Base-by-base conservation (phyloP, 2,888 invertebrate genomes). In the Beris morrisii region DNA sequence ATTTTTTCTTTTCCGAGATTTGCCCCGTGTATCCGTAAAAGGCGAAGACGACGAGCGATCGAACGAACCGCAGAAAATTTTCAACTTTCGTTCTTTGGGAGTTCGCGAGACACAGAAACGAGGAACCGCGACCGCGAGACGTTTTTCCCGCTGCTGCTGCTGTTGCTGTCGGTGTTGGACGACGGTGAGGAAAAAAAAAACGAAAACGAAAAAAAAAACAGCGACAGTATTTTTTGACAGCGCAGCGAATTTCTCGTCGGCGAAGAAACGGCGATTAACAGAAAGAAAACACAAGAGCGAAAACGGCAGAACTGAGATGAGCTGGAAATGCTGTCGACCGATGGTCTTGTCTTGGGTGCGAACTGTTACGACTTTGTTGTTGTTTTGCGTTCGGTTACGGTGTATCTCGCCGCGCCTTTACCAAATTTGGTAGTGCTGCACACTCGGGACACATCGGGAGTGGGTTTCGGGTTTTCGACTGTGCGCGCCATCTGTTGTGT, bases 11-110 rank as follows among this genome's bases (percentile, higher is more conserved):
- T 22, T 43, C 43, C 30, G 58, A 28, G 43, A 61, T 38, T 38
- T 31, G 50, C 48, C 61, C 50, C 61, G 61, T 48, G 48, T 57
- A 59, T 61, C 61, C 61, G 61, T 61, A 61, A 61, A 61, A 61
- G 61, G 61, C 61, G 61, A 61, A 50, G 32, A 61, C 50, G 50
- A 50, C 50, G 52, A 32, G 48, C 32, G 15, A 22, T 28, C 28
- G 58, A 48, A 48, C 58, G 38, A 38, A 31, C 48, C 46, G 58
- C 48, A 59, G 46, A 59, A 59, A 59, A 61, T 32, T 32, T 61
- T 38, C 9, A 38, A 22, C 46, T 52, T 52, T 61, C 61, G 38
- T 45, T 58, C 58, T 46, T 58, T 58, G 45, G 58, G 45, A 56
- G 56, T 22, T 43, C 56, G 56, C 56, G 56, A 38, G 38, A 12